Evolutionary conservation across 2,113 vertebrate species (phyloP).

Genomic region (Elephantulus edwardii): DNA sequence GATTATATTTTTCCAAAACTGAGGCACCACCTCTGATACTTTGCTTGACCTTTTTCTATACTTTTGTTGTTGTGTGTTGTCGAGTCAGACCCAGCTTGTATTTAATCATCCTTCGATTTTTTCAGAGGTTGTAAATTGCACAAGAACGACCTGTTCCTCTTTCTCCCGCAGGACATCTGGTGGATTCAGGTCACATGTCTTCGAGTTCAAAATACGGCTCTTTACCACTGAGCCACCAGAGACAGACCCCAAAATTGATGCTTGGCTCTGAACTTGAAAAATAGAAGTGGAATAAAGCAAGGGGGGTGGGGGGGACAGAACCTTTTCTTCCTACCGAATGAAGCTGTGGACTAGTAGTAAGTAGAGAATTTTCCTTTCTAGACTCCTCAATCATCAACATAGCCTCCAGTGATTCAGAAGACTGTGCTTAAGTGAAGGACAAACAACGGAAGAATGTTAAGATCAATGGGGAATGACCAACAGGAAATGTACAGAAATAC

Average conservation of each 20-base stretch:
- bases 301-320: neutral
- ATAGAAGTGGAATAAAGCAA: neutral
- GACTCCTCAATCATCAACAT: neutral
- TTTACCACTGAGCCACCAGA: too few relatives aligned
- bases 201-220: too few relatives aligned
- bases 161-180: too few relatives aligned
- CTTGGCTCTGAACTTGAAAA: conserved; percentile 1
- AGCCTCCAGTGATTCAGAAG: neutral
- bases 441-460: conserved; percentile 19
- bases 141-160: too few relatives aligned
- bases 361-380: conserved; percentile 29
- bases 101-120: too few relatives aligned
- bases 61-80: too few relatives aligned
- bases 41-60: conserved; percentile 21
- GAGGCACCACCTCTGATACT: neutral
- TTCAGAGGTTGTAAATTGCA: too few relatives aligned
- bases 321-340: neutral
- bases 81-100: too few relatives aligned
- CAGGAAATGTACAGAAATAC: conserved; percentile 11
- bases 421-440: neutral
- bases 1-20: conserved; percentile 1
- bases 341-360: neutral
- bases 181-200: too few relatives aligned
- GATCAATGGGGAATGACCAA: neutral
- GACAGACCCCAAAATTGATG: neutral